Evolutionary conservation across 2,113 vertebrate genomes (phyloP), one percentile per base, ranked within the genome.

Genomic region (Salminus brasiliensis): DNA sequence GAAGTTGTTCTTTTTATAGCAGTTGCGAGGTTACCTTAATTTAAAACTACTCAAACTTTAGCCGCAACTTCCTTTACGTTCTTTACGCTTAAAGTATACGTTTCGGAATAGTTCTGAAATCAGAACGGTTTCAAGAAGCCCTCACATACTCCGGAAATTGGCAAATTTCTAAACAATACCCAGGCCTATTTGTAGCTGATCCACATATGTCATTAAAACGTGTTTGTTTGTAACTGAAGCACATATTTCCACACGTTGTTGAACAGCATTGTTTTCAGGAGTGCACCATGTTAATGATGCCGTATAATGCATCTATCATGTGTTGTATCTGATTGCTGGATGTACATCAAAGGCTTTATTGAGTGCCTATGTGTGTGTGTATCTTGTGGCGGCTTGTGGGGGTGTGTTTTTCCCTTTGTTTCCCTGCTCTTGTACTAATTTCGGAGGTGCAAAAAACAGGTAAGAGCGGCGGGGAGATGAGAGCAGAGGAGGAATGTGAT

Each of bases 401-500:
- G 63, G 81, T 71, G 34, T 21, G 39, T 66, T 75, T 72, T 79
- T n/a, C n/a, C n/a, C n/a, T n/a, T 67, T 83, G 76, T 86, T 72
- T 83, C 66, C 34, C 23, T 59, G 55, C 52, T 66, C 43, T 18
- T 81, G 72, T 79, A 68, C 80, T 83, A 74, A 79, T 80, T 81
- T 80, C 59, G 72, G 83, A 87, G 81, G 82, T 82, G 79, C 79
- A 83, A 85, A 55, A 86, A 85, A 71, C 81, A 76, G 83, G 82
- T 84, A 83, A 83, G 72, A 63, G 83, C 78, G 62, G 89, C 89
- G 86, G 85, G 85, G 88, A 89, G 78, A 84, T 84, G 79, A 83
- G 88, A 90, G 86, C 84, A 85, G 89, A 89, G 86, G 85, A 85
- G 89, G 88, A 89, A 90, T 86, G 88, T 87, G 87, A 79, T 87